These are phyloP conservation scores for Gallirallus australis DNA, from an alignment of 2,797 vertebrate genomes.

Conservation along the genomic window DNA sequence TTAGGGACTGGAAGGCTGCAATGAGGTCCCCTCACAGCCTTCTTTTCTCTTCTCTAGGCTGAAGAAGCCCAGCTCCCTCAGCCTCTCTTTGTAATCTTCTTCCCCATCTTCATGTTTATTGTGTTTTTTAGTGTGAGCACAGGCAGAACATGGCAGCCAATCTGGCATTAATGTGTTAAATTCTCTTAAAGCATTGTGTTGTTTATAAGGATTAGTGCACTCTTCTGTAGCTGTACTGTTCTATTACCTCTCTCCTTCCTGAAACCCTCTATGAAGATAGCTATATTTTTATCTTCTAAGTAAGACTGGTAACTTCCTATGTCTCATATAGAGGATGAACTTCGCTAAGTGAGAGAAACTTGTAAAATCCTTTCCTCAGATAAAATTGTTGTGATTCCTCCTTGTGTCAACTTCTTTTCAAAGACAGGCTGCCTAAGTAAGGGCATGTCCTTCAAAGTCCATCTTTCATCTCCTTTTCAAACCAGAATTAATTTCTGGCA, in stretches of 20 bases:
- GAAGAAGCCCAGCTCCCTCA: too few relatives aligned
- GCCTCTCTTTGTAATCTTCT: too few relatives aligned
- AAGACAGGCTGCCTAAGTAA: neutral
- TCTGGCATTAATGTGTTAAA: neutral
- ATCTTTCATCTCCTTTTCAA: conserved; percentile 7
- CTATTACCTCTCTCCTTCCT: neutral
- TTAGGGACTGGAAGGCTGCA: too few relatives aligned
- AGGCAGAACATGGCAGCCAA: neutral
- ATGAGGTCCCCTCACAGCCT: too few relatives aligned
- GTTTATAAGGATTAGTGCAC: neutral
- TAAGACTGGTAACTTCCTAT: neutral
- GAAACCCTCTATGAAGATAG: neutral
- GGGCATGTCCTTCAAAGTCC: neutral
- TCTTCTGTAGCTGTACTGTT: neutral
- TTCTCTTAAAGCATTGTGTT: neutral
- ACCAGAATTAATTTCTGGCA: neutral
- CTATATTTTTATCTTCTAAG: neutral
- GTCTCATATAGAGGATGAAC: neutral
- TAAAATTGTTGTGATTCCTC: conserved; percentile 9
- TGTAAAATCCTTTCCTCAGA: neutral
- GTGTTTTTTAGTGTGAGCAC: neutral
- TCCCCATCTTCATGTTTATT: neutral
- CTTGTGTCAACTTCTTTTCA: neutral
- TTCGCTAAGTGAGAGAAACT: conserved; percentile 7
- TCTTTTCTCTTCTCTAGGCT: too few relatives aligned